These are phyloP conservation scores for Heliopora coerulea DNA, from an alignment of 92 coral and sea anemone species.

Conservation along the genomic window DNA sequence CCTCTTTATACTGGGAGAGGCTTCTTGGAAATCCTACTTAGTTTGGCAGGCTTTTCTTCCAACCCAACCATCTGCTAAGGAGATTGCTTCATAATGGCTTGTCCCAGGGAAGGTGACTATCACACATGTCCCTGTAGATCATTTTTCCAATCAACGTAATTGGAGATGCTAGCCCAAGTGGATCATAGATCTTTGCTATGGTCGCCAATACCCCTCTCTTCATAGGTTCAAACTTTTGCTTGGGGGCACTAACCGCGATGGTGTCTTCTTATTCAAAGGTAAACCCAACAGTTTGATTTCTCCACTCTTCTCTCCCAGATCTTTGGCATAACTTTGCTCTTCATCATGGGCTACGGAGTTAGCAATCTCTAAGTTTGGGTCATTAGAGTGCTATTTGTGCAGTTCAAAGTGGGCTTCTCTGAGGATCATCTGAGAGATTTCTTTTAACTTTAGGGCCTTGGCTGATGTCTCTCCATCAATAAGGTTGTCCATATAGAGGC, in stretches of 20 bases:
- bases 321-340: constrained; percentile 30
- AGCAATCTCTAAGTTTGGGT: not conserved
- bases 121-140: constrained; percentile 32
- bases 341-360: not conserved
- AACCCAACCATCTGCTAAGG: no score
- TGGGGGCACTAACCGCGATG: not conserved
- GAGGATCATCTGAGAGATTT: no score
- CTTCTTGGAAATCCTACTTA: no score
- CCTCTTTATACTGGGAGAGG: no score
- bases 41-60: no score
- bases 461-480: not conserved
- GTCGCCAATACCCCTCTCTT: constrained; percentile 28
- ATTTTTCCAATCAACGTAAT: constrained; percentile 19
- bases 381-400: constrained; percentile 15
- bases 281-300: constrained; percentile 34
- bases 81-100: not conserved
- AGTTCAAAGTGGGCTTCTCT: not conserved
- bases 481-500: not conserved
- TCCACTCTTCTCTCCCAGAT: constrained; percentile 24
- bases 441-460: no score
- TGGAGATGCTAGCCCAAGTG: constrained; percentile 44
- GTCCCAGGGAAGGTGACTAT: constrained; percentile 20
- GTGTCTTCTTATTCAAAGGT: constrained; percentile 31
- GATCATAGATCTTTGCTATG: constrained; percentile 42
- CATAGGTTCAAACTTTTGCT: not conserved